Evolutionary conservation across 2,113 vertebrate species (phyloP), one percentile per base, ranked within the genome.

Genomic region (Actenoides lindsayi): DNA sequence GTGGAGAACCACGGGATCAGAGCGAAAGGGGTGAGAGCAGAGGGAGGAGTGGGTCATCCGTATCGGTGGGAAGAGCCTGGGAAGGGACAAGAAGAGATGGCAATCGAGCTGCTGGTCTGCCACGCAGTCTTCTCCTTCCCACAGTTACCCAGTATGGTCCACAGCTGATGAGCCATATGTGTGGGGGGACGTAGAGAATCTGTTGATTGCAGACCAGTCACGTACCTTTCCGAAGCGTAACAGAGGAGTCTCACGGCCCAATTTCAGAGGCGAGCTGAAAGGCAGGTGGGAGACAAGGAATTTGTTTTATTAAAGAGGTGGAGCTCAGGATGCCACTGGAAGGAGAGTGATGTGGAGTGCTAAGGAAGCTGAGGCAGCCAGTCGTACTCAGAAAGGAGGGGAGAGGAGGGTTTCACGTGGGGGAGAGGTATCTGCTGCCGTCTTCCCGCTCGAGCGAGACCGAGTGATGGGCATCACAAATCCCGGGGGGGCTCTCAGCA

Each of bases 201-300:
- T 57, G 21, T 15, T 68, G 50, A 2, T 78, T n/a, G 14, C 20
- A 14, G n/a, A 39, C 20, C 28, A 33, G 33, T 5, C 2, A 17
- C 0, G 0, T 23, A 4, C n/a, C 15, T 57, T 20, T 67, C 10
- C 5, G 54, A 44, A 73, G n/a, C 17, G 8, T 67, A 54, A 20
- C 5, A 2, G 50, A 24, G 27, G 67, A 56, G 10, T 42, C 11
- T 68, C 2, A 0, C 6, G 11, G 33, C 28, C 6, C 9, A 33
- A 59, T 83, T 82, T 90, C 82, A 64, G 84, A 68, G 28, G 10
- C 2, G 13, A 28, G 19, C 74, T 84, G 74, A 64, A 46, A 46
- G 77, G 57, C 2, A 6, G 4, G 13, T 70, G 25, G 42, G 46
- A 37, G n/a, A 28, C 25, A 67, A 46, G 24, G 46, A 69, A 25